phyloP scores from a whole-genome alignment of 2,113 vertebrate species.

The Hippopotamus amphibius region DNA sequence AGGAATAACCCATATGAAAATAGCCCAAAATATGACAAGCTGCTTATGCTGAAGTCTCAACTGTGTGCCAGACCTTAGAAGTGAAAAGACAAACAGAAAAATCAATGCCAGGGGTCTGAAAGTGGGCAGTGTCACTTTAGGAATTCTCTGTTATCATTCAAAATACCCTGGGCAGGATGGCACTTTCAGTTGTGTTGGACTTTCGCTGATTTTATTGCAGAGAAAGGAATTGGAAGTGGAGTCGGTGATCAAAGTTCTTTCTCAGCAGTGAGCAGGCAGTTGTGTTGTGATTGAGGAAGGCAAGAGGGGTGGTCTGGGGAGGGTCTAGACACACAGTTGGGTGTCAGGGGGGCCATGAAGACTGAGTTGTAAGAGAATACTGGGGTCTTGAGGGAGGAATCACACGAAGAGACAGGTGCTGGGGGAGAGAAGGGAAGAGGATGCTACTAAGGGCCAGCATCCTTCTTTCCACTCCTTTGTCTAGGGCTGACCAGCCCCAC shows the following conservation, averaged over 20 bases:
- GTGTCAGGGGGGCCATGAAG: not conserved
- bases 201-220: not conserved
- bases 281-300: not conserved
- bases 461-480: not conserved
- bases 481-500: not conserved
- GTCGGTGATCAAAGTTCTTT: not conserved
- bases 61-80: not conserved
- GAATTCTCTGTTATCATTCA: not conserved
- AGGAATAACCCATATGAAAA: not conserved
- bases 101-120: not conserved
- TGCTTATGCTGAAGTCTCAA: not conserved
- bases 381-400: not conserved
- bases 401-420: not conserved
- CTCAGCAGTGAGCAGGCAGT: not conserved
- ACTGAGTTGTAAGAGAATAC: not conserved
- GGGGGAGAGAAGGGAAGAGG: not conserved
- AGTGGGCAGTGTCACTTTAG: not conserved
- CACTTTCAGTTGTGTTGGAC: not conserved
- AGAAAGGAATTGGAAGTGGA: not conserved
- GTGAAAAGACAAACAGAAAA: not conserved
- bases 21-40: not conserved
- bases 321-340: not conserved
- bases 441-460: fast-evolving
- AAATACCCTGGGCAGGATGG: not conserved
- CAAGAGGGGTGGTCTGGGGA: not conserved